Evolutionary conservation across 2,888 invertebrate species (phyloP), one percentile per base, ranked within the genome.

Genomic region (Cheilosia variabilis): DNA sequence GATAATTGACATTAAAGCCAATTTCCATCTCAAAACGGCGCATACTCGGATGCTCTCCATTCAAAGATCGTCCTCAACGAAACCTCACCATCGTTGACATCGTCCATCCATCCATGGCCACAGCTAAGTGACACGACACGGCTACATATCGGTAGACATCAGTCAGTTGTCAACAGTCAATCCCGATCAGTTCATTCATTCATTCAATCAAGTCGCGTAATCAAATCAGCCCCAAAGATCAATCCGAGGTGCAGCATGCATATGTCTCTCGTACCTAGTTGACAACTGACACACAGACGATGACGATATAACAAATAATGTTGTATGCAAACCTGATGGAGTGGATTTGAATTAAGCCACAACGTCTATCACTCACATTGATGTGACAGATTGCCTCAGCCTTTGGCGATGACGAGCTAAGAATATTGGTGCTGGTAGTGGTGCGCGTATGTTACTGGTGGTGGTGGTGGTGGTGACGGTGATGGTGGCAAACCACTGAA

Each of bases 241-340:
- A 87, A 73, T 87, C 82, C 22, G 69, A 78, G 87, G 76, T 82
- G 81, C 87, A 78, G 73, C 82, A 57, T 81, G 87, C 87, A 82
- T 87, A 73, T 87, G 76, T 86, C 75, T 76, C 66, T 58, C 53
- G 52, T 19, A 72, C 68, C 80, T 34, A 69, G 72, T 78, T 87
- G 87, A 87, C 87, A 82, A 87, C 72, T 87, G 87, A 87, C 88
- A 87, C 72, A 71, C 72, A 71, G 76, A 77, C 87, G 88, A 87
- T 76, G 87, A 87, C 80, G 82, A 69, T 78, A 57, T 69, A 78
- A 78, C 82, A 82, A 87, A 87, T 83, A 86, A 88, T 86, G 87
- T 88, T 87, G 87, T 88, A 88, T 88, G 88, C 88, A 88, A 88
- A 88, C 87, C 82, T 75, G 77, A 82, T 83, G 72, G 77, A 82